Evolutionary conservation across 2,797 vertebrate species (phyloP).

Genomic region (Megaceryle alcyon): DNA sequence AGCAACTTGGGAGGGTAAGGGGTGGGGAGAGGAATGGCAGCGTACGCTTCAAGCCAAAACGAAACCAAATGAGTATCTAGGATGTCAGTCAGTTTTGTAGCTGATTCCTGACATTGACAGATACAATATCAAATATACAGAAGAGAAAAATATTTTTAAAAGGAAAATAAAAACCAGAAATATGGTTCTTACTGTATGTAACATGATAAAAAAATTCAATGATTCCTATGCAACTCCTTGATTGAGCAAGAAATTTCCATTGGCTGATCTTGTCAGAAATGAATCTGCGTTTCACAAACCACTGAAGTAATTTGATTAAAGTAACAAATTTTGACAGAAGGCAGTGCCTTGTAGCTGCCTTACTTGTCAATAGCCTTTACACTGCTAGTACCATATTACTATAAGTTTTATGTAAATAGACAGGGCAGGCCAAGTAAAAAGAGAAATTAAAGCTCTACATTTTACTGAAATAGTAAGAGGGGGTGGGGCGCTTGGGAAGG

Average conservation of each 20-base stretch:
- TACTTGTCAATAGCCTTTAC: not conserved
- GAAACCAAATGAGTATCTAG: not conserved
- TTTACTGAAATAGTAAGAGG: not conserved
- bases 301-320: not conserved
- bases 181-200: not conserved
- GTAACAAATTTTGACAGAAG: not conserved
- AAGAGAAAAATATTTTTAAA: not conserved
- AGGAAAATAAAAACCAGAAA: not conserved
- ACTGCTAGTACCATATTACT: not conserved
- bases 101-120: not conserved
- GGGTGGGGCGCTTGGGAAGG: not conserved
- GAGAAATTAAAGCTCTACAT: not conserved
- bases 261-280: not conserved
- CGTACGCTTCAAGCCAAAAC: not conserved
- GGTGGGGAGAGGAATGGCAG: not conserved
- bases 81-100: slow-evolving; percentile 10
- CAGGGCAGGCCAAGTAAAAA: not conserved
- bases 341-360: not conserved
- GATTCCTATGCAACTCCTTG: not conserved
- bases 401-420: not conserved
- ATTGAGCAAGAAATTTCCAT: not conserved
- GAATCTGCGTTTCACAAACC: not conserved
- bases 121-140: not conserved
- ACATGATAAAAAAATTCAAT: not conserved
- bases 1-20: not conserved